Evolutionary conservation across 2,113 vertebrate species (phyloP), one percentile per base, ranked within the genome.

Genomic region (Eublepharis macularius): DNA sequence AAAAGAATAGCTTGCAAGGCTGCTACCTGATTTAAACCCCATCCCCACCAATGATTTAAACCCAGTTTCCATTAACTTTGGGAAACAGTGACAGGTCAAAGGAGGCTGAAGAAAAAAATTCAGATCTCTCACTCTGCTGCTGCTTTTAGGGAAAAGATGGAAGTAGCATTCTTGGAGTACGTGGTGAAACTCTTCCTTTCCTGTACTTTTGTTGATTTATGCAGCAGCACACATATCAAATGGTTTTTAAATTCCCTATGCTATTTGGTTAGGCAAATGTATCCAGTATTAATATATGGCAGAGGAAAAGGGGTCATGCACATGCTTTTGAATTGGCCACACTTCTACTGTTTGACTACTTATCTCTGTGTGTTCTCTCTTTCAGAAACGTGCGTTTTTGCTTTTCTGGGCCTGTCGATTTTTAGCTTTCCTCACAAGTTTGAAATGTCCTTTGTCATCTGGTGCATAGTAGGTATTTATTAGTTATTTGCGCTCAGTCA

Each of bases 401-500:
- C 99, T 45, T 99, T 99, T 94, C 98, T 99, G 68, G 99, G 99
- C 72, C 96, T 99, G 88, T 99, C 98, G 51, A 99, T 99, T 95
- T 99, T 99, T 95, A 99, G 98, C 95, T 99, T 99, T 89, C 99
- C 99, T 90, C 99, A 99, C 95, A 99, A 99, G 86, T 99, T 99
- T 96, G 99, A 99, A 95, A 96, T 99, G 90, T 99, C 99, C 83
- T 99, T 99, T 93, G 99, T 99, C 95, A 98, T 99, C 95, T 99
- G 99, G 99, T 99, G 99, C 96, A 99, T 99, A 91, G 98, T 99
- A 96, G 97, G 98, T 98, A 96, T 94, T 93, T 91, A 85, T n/a
- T 92, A 11, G 24, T 43, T 70, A 49, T 87, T 82, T 63, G 60
- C 60, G 21, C 19, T 86, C 51, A 10, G 41, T n/a, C 0, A 0